Evolutionary conservation across 2,888 invertebrate genomes (phyloP).

Genomic region (Siphlonurus alternatus): DNA sequence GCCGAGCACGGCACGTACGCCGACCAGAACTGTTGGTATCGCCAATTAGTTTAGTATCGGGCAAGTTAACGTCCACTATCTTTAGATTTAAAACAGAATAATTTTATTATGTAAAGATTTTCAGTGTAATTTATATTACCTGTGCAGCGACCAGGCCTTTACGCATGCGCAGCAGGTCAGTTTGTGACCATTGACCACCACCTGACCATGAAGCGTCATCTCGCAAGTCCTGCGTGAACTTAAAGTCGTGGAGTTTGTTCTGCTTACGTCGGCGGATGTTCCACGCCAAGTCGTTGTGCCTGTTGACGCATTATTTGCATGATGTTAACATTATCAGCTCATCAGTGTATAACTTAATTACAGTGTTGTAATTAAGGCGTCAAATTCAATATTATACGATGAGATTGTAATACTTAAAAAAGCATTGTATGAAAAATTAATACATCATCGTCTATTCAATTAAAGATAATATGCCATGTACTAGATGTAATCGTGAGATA

Average conservation of each 20-base stretch:
- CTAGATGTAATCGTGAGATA: too few relatives aligned
- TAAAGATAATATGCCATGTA: too few relatives aligned
- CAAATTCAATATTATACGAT: too few relatives aligned
- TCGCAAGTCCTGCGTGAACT: slow-evolving; percentile 17
- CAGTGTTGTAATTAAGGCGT: too few relatives aligned
- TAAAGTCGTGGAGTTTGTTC: slow-evolving; percentile 18
- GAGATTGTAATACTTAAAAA: too few relatives aligned
- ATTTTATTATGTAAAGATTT: slow-evolving; percentile 4
- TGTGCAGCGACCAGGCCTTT: slow-evolving; percentile 26
- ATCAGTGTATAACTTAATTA: too few relatives aligned
- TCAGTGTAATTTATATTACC: slow-evolving; percentile 14
- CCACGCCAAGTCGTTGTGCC: slow-evolving; percentile 21
- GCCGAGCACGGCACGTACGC: slow-evolving; percentile 70
- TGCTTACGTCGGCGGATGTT: slow-evolving; percentile 17
- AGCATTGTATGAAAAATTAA: too few relatives aligned
- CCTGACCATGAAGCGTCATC: slow-evolving; percentile 17
- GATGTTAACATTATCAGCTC: too few relatives aligned
- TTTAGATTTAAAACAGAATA: neutral
- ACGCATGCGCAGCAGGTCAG: slow-evolving; percentile 25
- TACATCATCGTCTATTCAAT: too few relatives aligned
- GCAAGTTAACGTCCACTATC: too few relatives aligned
- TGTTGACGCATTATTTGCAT: too few relatives aligned
- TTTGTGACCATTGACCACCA: slow-evolving; percentile 22
- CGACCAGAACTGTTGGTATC: slow-evolving; percentile 59
- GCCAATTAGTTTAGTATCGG: slow-evolving; percentile 13